Evolutionary conservation across 23 tunicate genomes (phyloP), one percentile per base, ranked within the genome.

Genomic region (Halocynthia aurantium): DNA sequence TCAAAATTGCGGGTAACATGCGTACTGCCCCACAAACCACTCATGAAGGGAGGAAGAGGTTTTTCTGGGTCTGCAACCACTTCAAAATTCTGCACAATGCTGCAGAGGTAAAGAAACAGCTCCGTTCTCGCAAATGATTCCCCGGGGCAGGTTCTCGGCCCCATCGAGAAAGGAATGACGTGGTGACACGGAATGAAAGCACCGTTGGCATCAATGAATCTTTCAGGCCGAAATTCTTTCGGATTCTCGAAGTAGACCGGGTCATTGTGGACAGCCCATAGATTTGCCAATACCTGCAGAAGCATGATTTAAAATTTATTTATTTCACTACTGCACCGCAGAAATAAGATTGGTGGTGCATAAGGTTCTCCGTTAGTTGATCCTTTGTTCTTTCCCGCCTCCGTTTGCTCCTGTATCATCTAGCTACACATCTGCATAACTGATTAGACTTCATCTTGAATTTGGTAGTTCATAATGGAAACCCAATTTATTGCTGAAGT

Each of bases 21-120:
- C 5, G 55, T 40, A 52, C 57, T 63, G 21, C 78, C 78, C 20
- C 54, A 74, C 57, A 74, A 52, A 8, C 78, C 78, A 49, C 55
- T 44, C n/a, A 53, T 9, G 68, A 74, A 74, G 2, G 55, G 22
- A 12, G 78, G 78, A 22, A 74, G 49, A 15, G 20, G 18, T 8
- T 55, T 52, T 7, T 53, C 22, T 56, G 62, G 68, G 21, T 74
- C 78, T 18, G 78, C 49, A 8, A 52, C 8, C 22, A 74, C 57
- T n/a, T 74, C 22, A 44, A 74, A 74, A 22, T 63, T 49, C 19
- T 74, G 78, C 9, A 74, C 68, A 15, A 74, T 74, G 15, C 50
- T 53, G 21, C 64, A 53, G n/a, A 74, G 17, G 13, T 53, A 50
- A 8, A 74, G 8, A 17, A 52, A 74, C 68, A 53, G 8, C 55